A percentile compares a stretch with the other conserved stretches of the same genome.
Conservation (phyloP, 1,140 invertebrate genomes). For the Cheumatopsyche charites region DNA sequence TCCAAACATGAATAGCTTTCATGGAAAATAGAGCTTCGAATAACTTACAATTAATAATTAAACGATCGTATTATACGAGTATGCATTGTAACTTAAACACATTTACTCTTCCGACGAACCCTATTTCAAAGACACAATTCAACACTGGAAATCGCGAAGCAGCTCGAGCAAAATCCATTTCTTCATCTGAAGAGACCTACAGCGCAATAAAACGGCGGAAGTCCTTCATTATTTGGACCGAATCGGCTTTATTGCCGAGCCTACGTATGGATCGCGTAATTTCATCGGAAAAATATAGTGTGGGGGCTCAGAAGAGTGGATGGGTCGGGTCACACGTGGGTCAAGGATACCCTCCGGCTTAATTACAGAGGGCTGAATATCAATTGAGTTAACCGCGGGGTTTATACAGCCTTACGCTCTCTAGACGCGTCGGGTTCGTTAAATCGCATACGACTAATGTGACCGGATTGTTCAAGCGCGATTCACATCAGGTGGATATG, state of each 20-base stretch:
- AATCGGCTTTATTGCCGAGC: neutral
- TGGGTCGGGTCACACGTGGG: constrained; percentile 25
- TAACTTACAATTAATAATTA: too few relatives aligned
- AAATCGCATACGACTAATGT: constrained; percentile 20
- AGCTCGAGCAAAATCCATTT: too few relatives aligned
- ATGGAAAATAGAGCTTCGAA: too few relatives aligned
- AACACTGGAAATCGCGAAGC: too few relatives aligned
- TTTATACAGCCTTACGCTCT: constrained; percentile 13
- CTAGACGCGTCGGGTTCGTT: constrained; percentile 22
- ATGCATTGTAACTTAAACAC: too few relatives aligned
- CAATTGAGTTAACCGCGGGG: constrained; percentile 25
- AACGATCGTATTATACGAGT: too few relatives aligned
- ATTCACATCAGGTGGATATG: neutral
- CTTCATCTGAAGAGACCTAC: too few relatives aligned
- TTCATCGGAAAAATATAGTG: constrained; percentile 1
- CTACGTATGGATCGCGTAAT: constrained; percentile 7
- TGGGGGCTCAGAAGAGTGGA: neutral
- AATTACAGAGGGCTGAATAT: constrained; percentile 36
- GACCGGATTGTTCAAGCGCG: neutral
- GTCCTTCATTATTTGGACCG: neutral
- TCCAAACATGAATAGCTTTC: too few relatives aligned
- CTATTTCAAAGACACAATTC: too few relatives aligned
- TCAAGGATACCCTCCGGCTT: constrained; percentile 25
- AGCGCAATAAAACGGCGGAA: too few relatives aligned
- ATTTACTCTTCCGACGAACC: too few relatives aligned